Evolutionary conservation across 2,797 vertebrate genomes (phyloP).

Genomic region (Gymnocypris eckloni): DNA sequence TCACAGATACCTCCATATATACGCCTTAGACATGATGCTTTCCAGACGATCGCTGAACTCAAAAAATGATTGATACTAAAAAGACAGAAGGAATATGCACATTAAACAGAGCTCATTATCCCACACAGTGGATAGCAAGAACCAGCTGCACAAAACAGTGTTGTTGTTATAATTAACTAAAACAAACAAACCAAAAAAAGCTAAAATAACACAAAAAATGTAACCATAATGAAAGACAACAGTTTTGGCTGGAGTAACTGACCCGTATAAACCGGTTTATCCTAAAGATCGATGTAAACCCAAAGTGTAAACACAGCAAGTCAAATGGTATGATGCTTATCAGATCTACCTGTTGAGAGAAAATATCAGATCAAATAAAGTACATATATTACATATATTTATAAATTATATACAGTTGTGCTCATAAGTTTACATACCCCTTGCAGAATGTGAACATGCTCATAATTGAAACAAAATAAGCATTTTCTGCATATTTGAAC

Average conservation of each 20-base stretch:
- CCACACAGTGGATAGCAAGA: not conserved
- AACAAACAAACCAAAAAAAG: no score
- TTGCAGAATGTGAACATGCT: no score
- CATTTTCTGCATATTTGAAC: no score
- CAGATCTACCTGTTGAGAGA: conserved; percentile 81
- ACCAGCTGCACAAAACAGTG: not conserved
- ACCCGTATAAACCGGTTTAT: conserved; percentile 87
- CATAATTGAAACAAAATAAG: no score
- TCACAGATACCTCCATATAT: conserved; percentile 88
- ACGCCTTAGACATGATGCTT: conserved; percentile 88
- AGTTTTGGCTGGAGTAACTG: conserved; percentile 45
- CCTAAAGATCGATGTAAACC: conserved; percentile 83
- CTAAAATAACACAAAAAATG: not conserved
- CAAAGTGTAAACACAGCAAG: conserved; percentile 81
- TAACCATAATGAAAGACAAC: not conserved
- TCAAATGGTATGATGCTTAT: conserved; percentile 87
- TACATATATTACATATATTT: no score
- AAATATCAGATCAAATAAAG: not conserved
- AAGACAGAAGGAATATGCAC: not conserved
- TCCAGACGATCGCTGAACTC: conserved; percentile 93
- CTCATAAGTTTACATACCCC: no score
- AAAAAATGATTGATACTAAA: conserved; percentile 87
- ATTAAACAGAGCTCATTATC: not conserved
- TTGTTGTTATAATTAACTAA: not conserved
- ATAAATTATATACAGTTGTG: not conserved